These are phyloP conservation scores for Elephantulus edwardii DNA, from an alignment of 2,113 vertebrate genomes.

Conservation along the genomic window DNA sequence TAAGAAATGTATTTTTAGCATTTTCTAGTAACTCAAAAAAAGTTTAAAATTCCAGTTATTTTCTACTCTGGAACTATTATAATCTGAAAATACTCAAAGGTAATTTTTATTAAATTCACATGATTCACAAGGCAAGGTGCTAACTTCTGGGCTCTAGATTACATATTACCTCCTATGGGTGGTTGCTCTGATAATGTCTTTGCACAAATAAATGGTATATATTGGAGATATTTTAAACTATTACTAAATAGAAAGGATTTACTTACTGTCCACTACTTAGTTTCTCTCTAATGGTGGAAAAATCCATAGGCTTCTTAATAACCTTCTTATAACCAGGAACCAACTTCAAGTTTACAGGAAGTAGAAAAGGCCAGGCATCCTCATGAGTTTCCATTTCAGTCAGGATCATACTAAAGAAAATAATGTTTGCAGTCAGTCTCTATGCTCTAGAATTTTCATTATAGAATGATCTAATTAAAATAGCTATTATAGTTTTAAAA, in stretches of 20 bases:
- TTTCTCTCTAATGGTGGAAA: slow-evolving; percentile 98
- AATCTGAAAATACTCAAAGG: slow-evolving; percentile 29
- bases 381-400: slow-evolving; percentile 98
- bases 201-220: not conserved
- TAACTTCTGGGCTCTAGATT: not conserved
- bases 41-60: not conserved
- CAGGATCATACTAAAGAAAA: slow-evolving; percentile 90
- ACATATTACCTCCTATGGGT: not conserved
- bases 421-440: slow-evolving; percentile 64
- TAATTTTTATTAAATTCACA: slow-evolving; percentile 35
- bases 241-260: slow-evolving; percentile 66
- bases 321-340: slow-evolving; percentile 98
- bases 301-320: slow-evolving; percentile 99
- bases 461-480: not conserved
- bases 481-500: not conserved
- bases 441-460: slow-evolving; percentile 25
- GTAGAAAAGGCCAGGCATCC: slow-evolving; percentile 98
- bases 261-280: slow-evolving; percentile 94
- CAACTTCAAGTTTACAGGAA: slow-evolving; percentile 98
- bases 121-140: not conserved
- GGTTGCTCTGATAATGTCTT: not conserved
- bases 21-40: slow-evolving; percentile 16
- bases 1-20: not conserved
- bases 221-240: not conserved
- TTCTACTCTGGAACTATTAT: not conserved